Conservation (phyloP, 2,888 invertebrate species). For the Oegoconia quadripuncta region DNA sequence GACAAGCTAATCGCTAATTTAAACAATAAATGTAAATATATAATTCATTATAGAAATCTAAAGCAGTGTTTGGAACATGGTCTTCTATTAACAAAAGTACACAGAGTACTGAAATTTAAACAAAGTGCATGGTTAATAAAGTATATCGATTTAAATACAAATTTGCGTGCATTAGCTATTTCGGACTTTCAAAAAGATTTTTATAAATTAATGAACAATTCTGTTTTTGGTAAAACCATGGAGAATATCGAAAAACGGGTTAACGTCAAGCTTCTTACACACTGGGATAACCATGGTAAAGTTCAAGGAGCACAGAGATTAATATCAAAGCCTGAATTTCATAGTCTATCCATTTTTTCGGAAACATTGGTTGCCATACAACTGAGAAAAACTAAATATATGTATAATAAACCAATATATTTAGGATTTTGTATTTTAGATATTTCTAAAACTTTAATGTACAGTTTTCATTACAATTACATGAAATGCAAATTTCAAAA, state of each 20-base stretch:
- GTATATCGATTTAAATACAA: conserved; percentile 48
- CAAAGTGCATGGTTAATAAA: conserved; percentile 41
- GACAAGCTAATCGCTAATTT: conserved; percentile 21
- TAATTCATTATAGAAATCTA: conserved; percentile 27
- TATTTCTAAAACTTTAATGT: conserved; percentile 23
- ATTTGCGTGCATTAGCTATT: conserved; percentile 40
- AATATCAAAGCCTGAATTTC: conserved; percentile 34
- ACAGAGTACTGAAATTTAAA: conserved; percentile 30
- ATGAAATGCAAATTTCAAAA: conserved; percentile 20
- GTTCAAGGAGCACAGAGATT: conserved; percentile 25
- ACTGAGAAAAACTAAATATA: conserved; percentile 5
- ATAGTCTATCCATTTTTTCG: conserved; percentile 32
- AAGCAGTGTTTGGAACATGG: conserved; percentile 25
- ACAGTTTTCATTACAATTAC: conserved; percentile 23
- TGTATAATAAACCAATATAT: conserved; percentile 14
- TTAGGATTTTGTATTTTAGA: conserved; percentile 23
- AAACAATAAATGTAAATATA: conserved; percentile 20
- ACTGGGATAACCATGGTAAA: conserved; percentile 33
- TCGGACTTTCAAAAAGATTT: conserved; percentile 49
- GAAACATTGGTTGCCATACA: conserved; percentile 24
- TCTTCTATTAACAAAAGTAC: conserved; percentile 20
- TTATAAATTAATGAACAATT: conserved; percentile 48
- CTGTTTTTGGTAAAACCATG: conserved; percentile 44
- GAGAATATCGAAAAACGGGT: conserved; percentile 37
- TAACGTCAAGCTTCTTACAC: conserved; percentile 34